Evolutionary conservation across 2,113 vertebrate species (phyloP).

Genomic region (Arizona elegans): DNA sequence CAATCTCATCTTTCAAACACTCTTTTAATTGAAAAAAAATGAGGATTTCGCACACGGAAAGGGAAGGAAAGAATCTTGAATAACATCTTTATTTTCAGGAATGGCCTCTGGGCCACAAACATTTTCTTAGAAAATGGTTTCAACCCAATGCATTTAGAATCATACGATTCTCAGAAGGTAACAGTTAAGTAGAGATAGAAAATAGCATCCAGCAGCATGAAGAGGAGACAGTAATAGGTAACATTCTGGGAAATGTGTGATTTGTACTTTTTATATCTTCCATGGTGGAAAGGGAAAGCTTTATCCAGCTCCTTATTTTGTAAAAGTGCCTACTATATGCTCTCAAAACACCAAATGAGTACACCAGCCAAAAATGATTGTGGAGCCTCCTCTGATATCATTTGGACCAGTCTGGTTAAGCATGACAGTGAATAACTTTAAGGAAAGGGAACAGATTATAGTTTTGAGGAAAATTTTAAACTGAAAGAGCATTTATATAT

Average conservation of each 20-base stretch:
- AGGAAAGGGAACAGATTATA: not conserved
- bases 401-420: not conserved
- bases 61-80: not conserved
- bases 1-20: not conserved
- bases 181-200: not conserved
- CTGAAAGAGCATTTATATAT: not conserved
- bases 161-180: not conserved
- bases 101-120: not conserved
- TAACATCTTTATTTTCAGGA: not conserved
- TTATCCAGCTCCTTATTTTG: not conserved
- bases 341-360: not conserved
- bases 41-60: not conserved
- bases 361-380: not conserved
- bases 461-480: not conserved
- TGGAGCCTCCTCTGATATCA: not conserved
- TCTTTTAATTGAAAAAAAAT: not conserved
- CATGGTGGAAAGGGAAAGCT: not conserved
- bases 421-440: not conserved
- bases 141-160: not conserved
- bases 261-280: not conserved
- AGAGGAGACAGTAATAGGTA: not conserved
- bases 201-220: not conserved
- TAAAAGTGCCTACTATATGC: not conserved
- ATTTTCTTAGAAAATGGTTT: not conserved
- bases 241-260: not conserved